Conservation (phyloP, 2,797 vertebrate genomes). For the Xyrichtys novacula region DNA sequence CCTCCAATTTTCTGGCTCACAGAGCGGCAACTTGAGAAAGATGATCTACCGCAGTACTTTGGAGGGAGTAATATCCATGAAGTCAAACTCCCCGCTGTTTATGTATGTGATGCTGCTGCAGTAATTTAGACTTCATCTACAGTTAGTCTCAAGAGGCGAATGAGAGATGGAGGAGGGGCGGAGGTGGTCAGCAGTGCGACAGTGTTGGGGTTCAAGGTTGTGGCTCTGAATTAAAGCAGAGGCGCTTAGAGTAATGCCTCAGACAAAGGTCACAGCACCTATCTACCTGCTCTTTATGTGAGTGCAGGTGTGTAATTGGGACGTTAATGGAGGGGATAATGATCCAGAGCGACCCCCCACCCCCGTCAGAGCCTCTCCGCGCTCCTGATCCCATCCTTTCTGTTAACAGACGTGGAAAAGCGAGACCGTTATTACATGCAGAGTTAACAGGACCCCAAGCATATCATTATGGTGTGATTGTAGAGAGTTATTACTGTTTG, state of each 20-base stretch:
- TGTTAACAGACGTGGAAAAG: slow-evolving; percentile 57
- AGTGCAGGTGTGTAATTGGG: slow-evolving; percentile 77
- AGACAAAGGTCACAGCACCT: slow-evolving; percentile 76
- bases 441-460: slow-evolving; percentile 70
- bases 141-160: not conserved
- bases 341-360: slow-evolving; percentile 51
- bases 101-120: not conserved
- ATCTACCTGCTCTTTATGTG: slow-evolving; percentile 65
- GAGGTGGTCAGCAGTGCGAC: slow-evolving; percentile 8
- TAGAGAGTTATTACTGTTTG: slow-evolving; percentile 69
- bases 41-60: not conserved
- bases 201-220: slow-evolving; percentile 54
- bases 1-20: no score
- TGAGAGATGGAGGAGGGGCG: not conserved
- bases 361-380: slow-evolving; percentile 26
- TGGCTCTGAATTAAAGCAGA: slow-evolving; percentile 59
- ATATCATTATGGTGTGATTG: slow-evolving; percentile 73
- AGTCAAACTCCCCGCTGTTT: not conserved
- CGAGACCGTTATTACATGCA: slow-evolving; percentile 67
- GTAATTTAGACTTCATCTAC: slow-evolving; percentile 7
- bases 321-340: slow-evolving; percentile 78
- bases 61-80: not conserved
- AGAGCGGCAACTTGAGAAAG: no score
- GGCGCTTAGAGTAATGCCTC: slow-evolving; percentile 55
- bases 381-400: slow-evolving; percentile 32